Percentiles rank a stretch among this genome's conserved stretches.
These are phyloP conservation scores for Drosophila antonietae DNA, from an alignment of 2,888 invertebrate genomes.

Conservation along the genomic window DNA sequence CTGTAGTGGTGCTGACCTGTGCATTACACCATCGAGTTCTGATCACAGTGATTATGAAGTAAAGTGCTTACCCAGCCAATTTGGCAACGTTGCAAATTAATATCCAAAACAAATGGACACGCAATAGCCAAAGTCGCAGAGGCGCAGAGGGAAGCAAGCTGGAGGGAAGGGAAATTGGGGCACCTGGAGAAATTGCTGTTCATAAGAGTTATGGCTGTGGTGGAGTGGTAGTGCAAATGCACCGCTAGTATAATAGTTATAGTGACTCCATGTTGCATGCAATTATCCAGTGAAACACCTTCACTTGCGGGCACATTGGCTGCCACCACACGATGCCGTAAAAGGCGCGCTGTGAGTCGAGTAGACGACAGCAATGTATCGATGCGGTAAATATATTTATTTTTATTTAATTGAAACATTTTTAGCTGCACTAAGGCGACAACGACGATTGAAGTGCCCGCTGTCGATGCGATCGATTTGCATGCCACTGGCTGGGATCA, in stretches of 20 bases:
- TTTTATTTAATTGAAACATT: slow-evolving; percentile 78
- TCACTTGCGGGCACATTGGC: slow-evolving; percentile 22
- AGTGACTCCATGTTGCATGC: slow-evolving; percentile 53
- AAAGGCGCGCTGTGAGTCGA: slow-evolving; percentile 68
- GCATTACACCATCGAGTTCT: slow-evolving; percentile 29
- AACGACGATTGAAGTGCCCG: slow-evolving; percentile 73
- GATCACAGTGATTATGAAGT: slow-evolving; percentile 65
- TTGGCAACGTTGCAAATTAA: slow-evolving; percentile 68
- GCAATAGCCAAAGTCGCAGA: slow-evolving; percentile 34
- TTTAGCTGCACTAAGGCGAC: slow-evolving; percentile 67
- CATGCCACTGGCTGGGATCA: slow-evolving; percentile 51
- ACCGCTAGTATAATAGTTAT: slow-evolving; percentile 26
- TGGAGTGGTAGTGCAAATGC: slow-evolving; percentile 27
- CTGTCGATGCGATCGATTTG: slow-evolving; percentile 72
- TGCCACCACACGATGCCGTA: slow-evolving; percentile 52
- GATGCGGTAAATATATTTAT: slow-evolving; percentile 35
- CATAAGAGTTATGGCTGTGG: slow-evolving; percentile 64
- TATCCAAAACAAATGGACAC: slow-evolving; percentile 66
- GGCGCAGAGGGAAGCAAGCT: not conserved
- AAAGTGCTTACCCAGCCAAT: slow-evolving; percentile 61
- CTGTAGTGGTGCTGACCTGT: not conserved
- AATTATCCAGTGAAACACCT: slow-evolving; percentile 66
- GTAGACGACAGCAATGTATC: slow-evolving; percentile 36
- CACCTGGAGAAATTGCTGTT: slow-evolving; percentile 57
- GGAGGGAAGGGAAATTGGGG: slow-evolving; percentile 7